These are phyloP conservation scores for Amphiprion ocellaris DNA, from an alignment of 2,113 vertebrate species.

Conservation along the genomic window DNA sequence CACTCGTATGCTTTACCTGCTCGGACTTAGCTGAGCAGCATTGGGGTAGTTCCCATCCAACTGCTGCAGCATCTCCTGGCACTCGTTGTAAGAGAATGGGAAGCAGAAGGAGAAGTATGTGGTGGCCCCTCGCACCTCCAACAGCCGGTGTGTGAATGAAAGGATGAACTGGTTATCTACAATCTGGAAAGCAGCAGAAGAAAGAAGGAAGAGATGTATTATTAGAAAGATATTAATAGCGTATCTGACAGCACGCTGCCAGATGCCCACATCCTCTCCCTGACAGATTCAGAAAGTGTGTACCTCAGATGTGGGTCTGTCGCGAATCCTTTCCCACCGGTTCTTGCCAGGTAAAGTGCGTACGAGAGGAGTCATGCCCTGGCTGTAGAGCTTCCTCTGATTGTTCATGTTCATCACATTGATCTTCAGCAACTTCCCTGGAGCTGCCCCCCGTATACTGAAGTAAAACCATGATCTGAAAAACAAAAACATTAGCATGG, in stretches of 20 bases:
- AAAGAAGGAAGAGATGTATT: constrained; percentile 21
- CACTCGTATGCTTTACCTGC: constrained; percentile 83
- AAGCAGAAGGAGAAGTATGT: constrained; percentile 98
- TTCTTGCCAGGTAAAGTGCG: constrained; percentile 88
- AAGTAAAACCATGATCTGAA: constrained; percentile 98
- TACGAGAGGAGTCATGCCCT: constrained; percentile 96
- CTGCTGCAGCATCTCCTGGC: constrained; percentile 93
- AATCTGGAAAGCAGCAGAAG: constrained; percentile 82
- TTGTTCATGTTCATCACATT: constrained; percentile 99
- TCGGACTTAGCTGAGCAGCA: constrained; percentile 82
- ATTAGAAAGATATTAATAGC: constrained; percentile 26
- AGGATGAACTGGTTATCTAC: constrained; percentile 94
- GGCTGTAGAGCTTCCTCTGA: constrained; percentile 96
- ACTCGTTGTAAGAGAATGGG: constrained; percentile 95
- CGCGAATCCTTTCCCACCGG: constrained; percentile 94
- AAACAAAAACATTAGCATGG: not conserved
- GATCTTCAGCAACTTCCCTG: constrained; percentile 94
- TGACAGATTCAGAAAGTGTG: not conserved
- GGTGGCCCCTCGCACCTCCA: constrained; percentile 90
- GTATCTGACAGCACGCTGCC: not conserved
- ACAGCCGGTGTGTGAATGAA: constrained; percentile 93
- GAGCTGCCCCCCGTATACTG: constrained; percentile 88
- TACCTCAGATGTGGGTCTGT: constrained; percentile 92
- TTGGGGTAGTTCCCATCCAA: constrained; percentile 89
- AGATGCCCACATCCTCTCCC: constrained; percentile 6